phyloP scores from a whole-genome alignment of 2,113 vertebrate species.

The Sapayoa aenigma region DNA sequence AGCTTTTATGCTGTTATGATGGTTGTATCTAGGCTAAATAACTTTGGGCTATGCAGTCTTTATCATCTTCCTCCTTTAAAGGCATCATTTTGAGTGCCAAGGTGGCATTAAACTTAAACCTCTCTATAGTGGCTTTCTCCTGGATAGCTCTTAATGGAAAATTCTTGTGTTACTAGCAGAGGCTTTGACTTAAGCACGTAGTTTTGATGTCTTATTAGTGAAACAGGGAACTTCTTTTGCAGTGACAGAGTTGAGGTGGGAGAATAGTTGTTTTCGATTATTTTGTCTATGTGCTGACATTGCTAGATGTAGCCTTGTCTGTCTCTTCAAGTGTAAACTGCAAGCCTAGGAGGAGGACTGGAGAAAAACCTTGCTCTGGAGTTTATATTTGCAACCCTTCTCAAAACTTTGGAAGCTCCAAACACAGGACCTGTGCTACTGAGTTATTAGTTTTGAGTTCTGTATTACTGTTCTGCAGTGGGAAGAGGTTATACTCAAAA shows the following conservation, averaged over 20 bases:
- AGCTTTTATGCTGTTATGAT: neutral
- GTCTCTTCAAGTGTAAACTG: accelerated
- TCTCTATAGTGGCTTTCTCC: neutral
- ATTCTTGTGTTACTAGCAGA: neutral
- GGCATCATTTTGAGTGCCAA: neutral
- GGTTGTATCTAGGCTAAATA: neutral
- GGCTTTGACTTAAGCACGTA: neutral
- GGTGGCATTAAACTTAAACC: neutral
- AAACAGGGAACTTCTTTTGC: neutral
- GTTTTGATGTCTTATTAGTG: neutral
- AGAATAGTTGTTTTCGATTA: neutral
- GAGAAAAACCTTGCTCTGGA: neutral
- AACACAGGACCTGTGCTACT: neutral
- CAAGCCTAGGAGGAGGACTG: neutral
- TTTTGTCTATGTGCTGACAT: neutral
- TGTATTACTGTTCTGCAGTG: neutral
- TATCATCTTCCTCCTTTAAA: neutral
- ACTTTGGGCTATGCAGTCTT: neutral
- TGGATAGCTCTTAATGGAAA: neutral
- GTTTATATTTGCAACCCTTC: neutral
- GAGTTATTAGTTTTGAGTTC: neutral
- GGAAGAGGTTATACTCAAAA: neutral
- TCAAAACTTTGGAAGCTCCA: neutral
- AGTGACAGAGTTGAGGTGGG: neutral
- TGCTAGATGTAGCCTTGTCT: neutral